Evolutionary conservation across 2,888 invertebrate species (phyloP).

Genomic region (Platycheirus rosarum): DNA sequence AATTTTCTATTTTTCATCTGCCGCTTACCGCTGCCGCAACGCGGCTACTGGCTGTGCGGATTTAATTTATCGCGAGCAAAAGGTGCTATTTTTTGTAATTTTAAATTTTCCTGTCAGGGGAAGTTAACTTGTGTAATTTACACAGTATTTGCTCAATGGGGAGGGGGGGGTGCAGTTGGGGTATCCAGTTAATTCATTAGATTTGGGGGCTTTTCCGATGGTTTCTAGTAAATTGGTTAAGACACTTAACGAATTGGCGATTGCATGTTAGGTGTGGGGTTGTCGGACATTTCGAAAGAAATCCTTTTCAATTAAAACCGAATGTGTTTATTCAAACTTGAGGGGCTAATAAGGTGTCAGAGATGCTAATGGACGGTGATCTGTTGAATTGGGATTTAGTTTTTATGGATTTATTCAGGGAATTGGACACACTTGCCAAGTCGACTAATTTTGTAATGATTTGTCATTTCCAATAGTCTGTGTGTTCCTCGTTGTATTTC

Average conservation of each 20-base stretch:
- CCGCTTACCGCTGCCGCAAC: neutral
- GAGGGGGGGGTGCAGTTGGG: neutral
- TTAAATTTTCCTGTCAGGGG: conserved; percentile 30
- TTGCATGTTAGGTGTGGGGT: conserved; percentile 15
- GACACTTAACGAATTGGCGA: conserved; percentile 27
- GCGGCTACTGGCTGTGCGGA: conserved; percentile 33
- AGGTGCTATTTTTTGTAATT: conserved; percentile 16
- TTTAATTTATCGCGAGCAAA: conserved; percentile 54
- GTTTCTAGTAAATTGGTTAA: conserved; percentile 13
- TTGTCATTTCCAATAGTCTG: too few relatives aligned
- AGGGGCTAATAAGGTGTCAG: too few relatives aligned
- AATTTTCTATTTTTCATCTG: conserved; percentile 67
- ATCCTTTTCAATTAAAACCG: conserved; percentile 5
- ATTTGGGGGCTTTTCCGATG: conserved; percentile 6
- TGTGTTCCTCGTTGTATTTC: too few relatives aligned
- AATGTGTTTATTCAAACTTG: too few relatives aligned
- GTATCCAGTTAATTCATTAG: conserved; percentile 31
- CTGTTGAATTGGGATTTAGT: too few relatives aligned
- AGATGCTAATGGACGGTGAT: too few relatives aligned
- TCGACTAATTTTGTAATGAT: too few relatives aligned
- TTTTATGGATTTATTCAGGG: too few relatives aligned
- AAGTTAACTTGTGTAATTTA: conserved; percentile 36
- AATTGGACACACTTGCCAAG: too few relatives aligned
- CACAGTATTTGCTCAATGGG: conserved; percentile 1
- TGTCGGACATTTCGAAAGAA: conserved; percentile 9